phyloP scores from a whole-genome alignment of 2,888 invertebrate genomes.

The Aethes cnicana region DNA sequence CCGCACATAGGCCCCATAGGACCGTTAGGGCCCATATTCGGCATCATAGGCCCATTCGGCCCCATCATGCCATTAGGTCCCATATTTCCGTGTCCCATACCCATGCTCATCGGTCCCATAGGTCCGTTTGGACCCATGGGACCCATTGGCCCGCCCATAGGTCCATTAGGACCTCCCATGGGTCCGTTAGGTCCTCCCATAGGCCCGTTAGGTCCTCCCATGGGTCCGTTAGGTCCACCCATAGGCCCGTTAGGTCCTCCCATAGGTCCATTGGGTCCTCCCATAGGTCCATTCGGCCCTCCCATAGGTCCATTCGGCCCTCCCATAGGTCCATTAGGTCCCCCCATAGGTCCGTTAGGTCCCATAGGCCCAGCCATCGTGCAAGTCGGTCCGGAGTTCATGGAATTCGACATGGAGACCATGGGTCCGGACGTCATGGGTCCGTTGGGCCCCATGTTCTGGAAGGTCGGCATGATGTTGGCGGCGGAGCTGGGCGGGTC shows the following conservation, averaged over 20 bases:
- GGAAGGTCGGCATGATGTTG: slow-evolving; percentile 69
- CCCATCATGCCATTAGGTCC: slow-evolving; percentile 74
- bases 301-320: slow-evolving; percentile 59
- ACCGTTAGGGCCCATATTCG: slow-evolving; percentile 70
- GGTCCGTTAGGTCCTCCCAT: no score
- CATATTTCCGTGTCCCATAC: slow-evolving; percentile 56
- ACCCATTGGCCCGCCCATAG: slow-evolving; percentile 64
- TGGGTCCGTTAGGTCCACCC: slow-evolving; percentile 76
- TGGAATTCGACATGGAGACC: slow-evolving; percentile 73
- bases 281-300: slow-evolving; percentile 37
- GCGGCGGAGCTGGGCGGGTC: slow-evolving; percentile 67
- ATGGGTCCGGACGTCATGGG: slow-evolving; percentile 74
- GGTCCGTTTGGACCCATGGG: slow-evolving; percentile 61
- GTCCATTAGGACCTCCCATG: slow-evolving; percentile 56
- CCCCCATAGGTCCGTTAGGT: slow-evolving; percentile 53
- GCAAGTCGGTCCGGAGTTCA: slow-evolving; percentile 73
- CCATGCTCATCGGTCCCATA: slow-evolving; percentile 43
- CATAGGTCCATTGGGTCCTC: slow-evolving; percentile 70
- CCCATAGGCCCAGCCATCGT: slow-evolving; percentile 74
- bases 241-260: slow-evolving; percentile 74
- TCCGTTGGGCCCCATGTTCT: slow-evolving; percentile 65
- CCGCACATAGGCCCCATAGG: slow-evolving; percentile 81
- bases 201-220: no score
- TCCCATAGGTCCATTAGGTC: slow-evolving; percentile 63
- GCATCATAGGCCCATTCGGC: slow-evolving; percentile 73